phyloP scores from a whole-genome alignment of 2,888 invertebrate genomes.

The Bhutanitis thaidina region DNA sequence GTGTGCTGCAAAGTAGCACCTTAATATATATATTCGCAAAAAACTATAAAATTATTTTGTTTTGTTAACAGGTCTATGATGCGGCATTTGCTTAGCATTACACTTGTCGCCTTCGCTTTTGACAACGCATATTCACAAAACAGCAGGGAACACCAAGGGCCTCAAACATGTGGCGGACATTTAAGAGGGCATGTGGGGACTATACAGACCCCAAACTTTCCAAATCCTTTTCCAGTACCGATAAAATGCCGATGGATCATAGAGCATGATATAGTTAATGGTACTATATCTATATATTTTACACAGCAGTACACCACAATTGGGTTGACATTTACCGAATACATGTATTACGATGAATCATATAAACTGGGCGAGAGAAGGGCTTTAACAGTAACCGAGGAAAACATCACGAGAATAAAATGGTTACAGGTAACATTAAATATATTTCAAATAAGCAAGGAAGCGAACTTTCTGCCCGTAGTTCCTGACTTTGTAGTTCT shows the following conservation, averaged over 20 bases:
- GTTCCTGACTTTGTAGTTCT: no score
- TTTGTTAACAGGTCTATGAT: constrained; percentile 47
- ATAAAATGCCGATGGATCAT: constrained; percentile 93
- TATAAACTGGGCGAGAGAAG: constrained; percentile 83
- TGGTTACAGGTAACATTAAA: constrained; percentile 70
- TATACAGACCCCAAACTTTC: constrained; percentile 92
- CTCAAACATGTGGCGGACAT: constrained; percentile 82
- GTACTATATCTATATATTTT: constrained; percentile 90
- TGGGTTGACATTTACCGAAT: constrained; percentile 88
- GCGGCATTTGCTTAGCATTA: constrained; percentile 51
- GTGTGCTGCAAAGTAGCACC: no score
- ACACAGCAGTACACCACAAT: constrained; percentile 92
- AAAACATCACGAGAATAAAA: constrained; percentile 84
- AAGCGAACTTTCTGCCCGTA: no score
- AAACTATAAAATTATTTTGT: not conserved
- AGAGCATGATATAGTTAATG: constrained; percentile 85
- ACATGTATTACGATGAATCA: constrained; percentile 85
- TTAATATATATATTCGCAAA: no score
- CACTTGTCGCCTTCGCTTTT: constrained; percentile 49
- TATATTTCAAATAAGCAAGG: not conserved
- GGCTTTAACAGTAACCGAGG: constrained; percentile 85
- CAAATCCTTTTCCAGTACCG: constrained; percentile 88
- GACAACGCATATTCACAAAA: constrained; percentile 49
- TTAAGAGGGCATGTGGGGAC: constrained; percentile 83
- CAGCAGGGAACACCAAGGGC: constrained; percentile 54